These are phyloP conservation scores for Pipa parva DNA, from an alignment of 2,113 vertebrate genomes.

Conservation along the genomic window DNA sequence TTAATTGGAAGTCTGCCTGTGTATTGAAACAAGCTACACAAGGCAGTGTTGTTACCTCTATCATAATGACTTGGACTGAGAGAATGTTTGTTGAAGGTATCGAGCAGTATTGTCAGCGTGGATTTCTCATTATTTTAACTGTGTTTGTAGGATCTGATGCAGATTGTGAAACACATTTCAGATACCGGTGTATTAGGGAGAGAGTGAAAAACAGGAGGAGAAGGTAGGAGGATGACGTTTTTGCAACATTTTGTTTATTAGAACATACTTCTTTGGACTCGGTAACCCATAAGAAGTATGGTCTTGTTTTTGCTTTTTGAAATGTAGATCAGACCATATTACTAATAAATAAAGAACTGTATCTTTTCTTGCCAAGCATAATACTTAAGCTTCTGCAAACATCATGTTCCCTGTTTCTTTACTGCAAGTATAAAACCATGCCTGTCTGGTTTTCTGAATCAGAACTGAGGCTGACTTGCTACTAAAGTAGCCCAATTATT, in stretches of 20 bases:
- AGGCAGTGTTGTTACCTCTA: slow-evolving; percentile 8
- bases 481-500: background rate
- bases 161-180: slow-evolving; percentile 3
- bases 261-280: slow-evolving; percentile 15
- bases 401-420: background rate
- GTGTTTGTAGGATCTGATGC: background rate
- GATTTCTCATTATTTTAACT: background rate
- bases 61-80: slow-evolving; percentile 14
- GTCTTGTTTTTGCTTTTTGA: slow-evolving; percentile 14
- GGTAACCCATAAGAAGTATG: background rate
- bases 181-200: background rate
- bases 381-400: slow-evolving; percentile 1
- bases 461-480: background rate
- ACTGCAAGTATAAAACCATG: background rate
- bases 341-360: slow-evolving; percentile 12
- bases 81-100: slow-evolving; percentile 16
- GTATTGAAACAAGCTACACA: background rate
- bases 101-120: slow-evolving; percentile 3
- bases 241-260: slow-evolving; percentile 4
- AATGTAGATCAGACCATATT: slow-evolving; percentile 13
- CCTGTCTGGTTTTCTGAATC: background rate
- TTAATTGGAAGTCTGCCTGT: slow-evolving; percentile 26
- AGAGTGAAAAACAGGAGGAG: background rate
- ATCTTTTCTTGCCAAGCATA: slow-evolving; percentile 3
- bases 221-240: slow-evolving; percentile 23